Conservation (phyloP, 2,888 invertebrate species). For the Spisula subtruncata region DNA sequence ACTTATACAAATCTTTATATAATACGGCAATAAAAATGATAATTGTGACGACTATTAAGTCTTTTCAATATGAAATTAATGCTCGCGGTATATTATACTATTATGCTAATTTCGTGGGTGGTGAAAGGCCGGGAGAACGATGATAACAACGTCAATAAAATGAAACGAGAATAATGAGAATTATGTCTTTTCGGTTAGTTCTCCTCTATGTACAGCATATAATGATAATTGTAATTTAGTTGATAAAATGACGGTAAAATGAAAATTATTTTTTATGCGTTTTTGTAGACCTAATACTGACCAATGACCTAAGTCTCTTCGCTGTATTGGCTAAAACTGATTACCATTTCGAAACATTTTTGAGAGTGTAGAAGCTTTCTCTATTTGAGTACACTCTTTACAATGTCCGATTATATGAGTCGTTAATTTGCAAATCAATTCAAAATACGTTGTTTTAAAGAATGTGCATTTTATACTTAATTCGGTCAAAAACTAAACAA, state of each 20-base stretch:
- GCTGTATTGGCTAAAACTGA: too few relatives aligned
- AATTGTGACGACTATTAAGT: constrained; percentile 1
- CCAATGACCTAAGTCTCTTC: too few relatives aligned
- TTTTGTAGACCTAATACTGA: too few relatives aligned
- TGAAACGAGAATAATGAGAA: neutral
- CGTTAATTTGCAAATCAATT: too few relatives aligned
- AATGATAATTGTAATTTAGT: neutral
- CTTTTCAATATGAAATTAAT: constrained; percentile 13
- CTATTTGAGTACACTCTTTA: too few relatives aligned
- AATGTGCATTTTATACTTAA: too few relatives aligned
- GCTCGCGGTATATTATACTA: neutral
- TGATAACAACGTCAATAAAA: neutral
- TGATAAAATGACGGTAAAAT: neutral
- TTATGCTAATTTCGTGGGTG: constrained; percentile 29
- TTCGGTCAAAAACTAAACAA: too few relatives aligned
- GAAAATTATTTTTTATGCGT: neutral
- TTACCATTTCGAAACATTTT: too few relatives aligned
- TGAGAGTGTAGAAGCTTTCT: too few relatives aligned
- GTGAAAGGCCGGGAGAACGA: neutral
- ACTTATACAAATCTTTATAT: neutral
- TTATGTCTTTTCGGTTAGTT: neutral
- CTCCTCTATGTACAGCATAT: neutral
- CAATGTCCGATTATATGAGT: too few relatives aligned
- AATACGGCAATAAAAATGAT: constrained; percentile 10
- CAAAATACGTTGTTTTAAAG: too few relatives aligned